Base-by-base conservation (phyloP, 2,888 invertebrate genomes). In the Nephrocerus scutellatus region DNA sequence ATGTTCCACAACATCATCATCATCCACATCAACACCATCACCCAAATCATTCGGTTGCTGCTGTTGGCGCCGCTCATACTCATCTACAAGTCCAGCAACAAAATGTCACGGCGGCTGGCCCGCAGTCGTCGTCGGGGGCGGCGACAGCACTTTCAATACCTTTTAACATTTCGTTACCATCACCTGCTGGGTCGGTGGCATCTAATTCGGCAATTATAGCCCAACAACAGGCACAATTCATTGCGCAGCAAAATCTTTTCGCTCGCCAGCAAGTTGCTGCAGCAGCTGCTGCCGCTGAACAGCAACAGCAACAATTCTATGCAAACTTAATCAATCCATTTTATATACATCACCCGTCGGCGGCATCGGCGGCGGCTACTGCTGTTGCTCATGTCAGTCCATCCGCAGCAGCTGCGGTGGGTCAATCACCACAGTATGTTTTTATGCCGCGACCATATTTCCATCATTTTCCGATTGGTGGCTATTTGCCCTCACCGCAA, bases 241-340 rank as follows among this genome's bases (percentile, higher is more conserved):
- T 82, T 59, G 82, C 82, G 35, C 81, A 81, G 58, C 82, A 82
- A 59, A 80, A 72, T 66, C 69, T 82, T 30, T 63, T 82, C 41
- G 79, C 76, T 32, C 72, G 76, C 4, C 83, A 81, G 52, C 78
- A 77, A 60, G 80, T 79, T 56, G 78, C 78, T 52, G 69, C 71
- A 5, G 75, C 76, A 30, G 66, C 61, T 12, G 68, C 62, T 1
- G 55, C 55, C 18, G 56, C 60, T 25, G 55, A 55, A 29, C 51
- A 55, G 40, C 55, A 57, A 16, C 49, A 53, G 39, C 47, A 52
- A 19, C 62, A 56, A 39, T 37, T 63, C 3, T 62, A 62, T 37
- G 56, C 60, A 1, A 64, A 61, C 32, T 35, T 56, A 6, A 43
- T 52, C 15, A 56, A 53, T 47, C 55, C 55, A 4, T 42, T 55